These are phyloP conservation scores for Lucifuga dentata DNA, from an alignment of 2,113 vertebrate genomes.

Conservation along the genomic window DNA sequence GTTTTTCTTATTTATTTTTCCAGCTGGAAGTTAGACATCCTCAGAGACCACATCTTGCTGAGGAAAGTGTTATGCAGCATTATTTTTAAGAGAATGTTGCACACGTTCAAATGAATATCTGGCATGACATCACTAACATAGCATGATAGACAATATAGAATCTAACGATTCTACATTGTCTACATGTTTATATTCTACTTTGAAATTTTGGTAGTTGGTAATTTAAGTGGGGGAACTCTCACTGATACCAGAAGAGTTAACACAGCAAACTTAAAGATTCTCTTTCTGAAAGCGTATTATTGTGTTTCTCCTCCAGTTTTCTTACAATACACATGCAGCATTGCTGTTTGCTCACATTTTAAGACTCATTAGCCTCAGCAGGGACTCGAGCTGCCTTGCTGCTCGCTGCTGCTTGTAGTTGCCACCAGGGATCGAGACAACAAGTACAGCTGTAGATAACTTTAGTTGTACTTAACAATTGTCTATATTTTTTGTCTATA, in stretches of 20 bases:
- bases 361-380: neutral
- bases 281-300: constrained; percentile 27
- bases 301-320: neutral
- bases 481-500: too few relatives aligned
- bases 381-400: neutral
- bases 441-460: too few relatives aligned
- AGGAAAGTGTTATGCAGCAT: too few relatives aligned
- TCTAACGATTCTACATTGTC: too few relatives aligned
- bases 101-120: too few relatives aligned
- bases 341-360: neutral
- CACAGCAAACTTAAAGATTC: neutral
- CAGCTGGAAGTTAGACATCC: too few relatives aligned
- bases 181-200: neutral
- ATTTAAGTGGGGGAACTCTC: neutral
- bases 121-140: too few relatives aligned
- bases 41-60: too few relatives aligned
- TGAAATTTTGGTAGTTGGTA: neutral
- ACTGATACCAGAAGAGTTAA: neutral
- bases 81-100: too few relatives aligned
- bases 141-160: too few relatives aligned
- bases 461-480: too few relatives aligned
- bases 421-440: neutral
- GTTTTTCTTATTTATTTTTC: too few relatives aligned
- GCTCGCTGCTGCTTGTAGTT: neutral
- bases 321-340: neutral